Evolutionary conservation across 1,140 invertebrate genomes (phyloP), one percentile per base, ranked within the genome.

Genomic region (Drosophila parvula): DNA sequence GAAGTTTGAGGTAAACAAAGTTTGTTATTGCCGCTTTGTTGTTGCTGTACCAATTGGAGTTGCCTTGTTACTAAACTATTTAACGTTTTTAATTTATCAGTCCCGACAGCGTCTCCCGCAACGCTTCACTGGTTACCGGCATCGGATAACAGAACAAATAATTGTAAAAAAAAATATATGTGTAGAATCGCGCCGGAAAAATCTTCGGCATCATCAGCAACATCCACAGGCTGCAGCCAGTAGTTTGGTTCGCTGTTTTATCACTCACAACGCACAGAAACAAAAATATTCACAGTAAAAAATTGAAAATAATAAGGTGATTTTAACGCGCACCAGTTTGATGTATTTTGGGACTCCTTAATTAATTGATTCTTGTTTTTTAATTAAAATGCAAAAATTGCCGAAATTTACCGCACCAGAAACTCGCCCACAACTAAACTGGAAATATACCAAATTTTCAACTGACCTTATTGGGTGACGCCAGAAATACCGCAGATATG

Each of bases 1-100:
- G 51, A 55, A 55, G 51, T 55, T 55, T 38, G 61, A 70, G 38
- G 68, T 74, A 74, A 74, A 74, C 70, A 74, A 74, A 62, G 70
- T 74, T 71, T 71, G 68, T 71, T 71, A 50, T 71, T 70, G 67
- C 67, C 51, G 55, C 45, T 74, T 36, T 50, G 69, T 74, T 62
- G 69, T 74, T 74, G 69, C 56, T 74, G 65, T 71, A 68, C 63
- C 50, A 36, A 22, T 38, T 55, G 32, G 34, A 55, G 34, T 27
- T 55, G 12, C 18, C 18, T 10, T 53, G 2, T 22, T 1, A 16
- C 9, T 36, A 8, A 53, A 38, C 5, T 16, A 16, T 61, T 60
- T 61, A n/a, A 14, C 28, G 34, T 55, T 36, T 22, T 53, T 22
- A n/a, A 22, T 22, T 38, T 7, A 53, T n/a, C 30, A 34, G 7